Evolutionary conservation across 1,140 invertebrate species (phyloP).

Genomic region (Sycophila sp.): DNA sequence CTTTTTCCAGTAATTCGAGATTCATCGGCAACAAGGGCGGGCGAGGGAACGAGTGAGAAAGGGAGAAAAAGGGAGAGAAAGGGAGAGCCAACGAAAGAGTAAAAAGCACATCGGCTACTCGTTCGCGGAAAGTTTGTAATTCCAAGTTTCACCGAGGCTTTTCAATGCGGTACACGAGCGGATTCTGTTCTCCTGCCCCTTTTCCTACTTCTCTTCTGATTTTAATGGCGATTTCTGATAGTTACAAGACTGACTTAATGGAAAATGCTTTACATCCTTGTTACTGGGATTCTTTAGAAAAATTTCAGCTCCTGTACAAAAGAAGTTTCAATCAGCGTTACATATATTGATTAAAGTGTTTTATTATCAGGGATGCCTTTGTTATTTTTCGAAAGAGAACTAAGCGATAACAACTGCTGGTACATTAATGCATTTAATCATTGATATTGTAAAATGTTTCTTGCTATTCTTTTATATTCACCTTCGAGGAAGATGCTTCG

Average conservation of each 20-base stretch:
- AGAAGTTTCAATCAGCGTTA: no score
- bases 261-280: conserved; percentile 16
- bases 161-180: not conserved
- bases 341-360: no score
- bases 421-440: no score
- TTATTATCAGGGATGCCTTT: no score
- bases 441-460: no score
- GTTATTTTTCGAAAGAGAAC: no score
- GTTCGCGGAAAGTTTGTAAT: conserved; percentile 25
- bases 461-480: no score
- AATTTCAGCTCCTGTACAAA: not conserved
- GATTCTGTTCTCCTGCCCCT: not conserved
- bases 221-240: conserved; percentile 12
- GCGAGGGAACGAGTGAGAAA: no score
- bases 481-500: no score
- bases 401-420: no score
- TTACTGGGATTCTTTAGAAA: not conserved
- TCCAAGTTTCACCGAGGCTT: conserved; percentile 9
- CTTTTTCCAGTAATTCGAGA: conserved; percentile 19
- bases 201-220: not conserved
- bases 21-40: not conserved
- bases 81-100: not conserved
- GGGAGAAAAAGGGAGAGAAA: no score
- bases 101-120: conserved; percentile 5
- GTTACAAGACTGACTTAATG: conserved; percentile 6